A percentile compares a stretch with the other conserved stretches of the same genome.
Evolutionary conservation across 2,797 vertebrate genomes (phyloP).

Genomic region (Galagoides demidoff): DNA sequence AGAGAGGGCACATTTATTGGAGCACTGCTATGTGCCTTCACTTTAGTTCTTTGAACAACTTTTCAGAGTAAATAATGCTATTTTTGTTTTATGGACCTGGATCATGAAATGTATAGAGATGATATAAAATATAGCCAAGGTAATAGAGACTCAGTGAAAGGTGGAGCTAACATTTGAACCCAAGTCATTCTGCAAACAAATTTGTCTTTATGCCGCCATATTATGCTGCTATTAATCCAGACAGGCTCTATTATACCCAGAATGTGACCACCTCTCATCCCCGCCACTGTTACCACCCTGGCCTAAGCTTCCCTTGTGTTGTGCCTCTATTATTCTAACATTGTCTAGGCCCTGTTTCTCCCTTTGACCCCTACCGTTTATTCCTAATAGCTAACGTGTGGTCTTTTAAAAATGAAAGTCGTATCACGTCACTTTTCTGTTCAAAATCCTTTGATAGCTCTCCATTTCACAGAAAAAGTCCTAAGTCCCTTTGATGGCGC

Average conservation of each 20-base stretch:
- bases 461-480: neutral
- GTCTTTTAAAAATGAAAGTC: slow-evolving; percentile 12
- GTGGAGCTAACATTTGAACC: neutral
- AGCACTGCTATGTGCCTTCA: neutral
- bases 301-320: neutral
- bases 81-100: neutral
- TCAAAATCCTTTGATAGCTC: neutral
- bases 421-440: neutral
- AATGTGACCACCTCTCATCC: neutral
- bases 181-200: neutral
- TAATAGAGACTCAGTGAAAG: neutral
- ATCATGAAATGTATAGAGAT: neutral
- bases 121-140: neutral
- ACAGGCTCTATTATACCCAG: neutral
- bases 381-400: neutral
- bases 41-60: neutral
- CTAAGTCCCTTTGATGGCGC: neutral
- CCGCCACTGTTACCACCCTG: neutral
- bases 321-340: neutral
- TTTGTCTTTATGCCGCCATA: neutral
- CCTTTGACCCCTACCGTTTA: neutral
- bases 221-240: neutral
- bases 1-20: neutral
- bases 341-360: neutral
- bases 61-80: neutral